Evolutionary conservation across 2,113 vertebrate genomes (phyloP), one percentile per base, ranked within the genome.

Genomic region (Isichthys henryi): DNA sequence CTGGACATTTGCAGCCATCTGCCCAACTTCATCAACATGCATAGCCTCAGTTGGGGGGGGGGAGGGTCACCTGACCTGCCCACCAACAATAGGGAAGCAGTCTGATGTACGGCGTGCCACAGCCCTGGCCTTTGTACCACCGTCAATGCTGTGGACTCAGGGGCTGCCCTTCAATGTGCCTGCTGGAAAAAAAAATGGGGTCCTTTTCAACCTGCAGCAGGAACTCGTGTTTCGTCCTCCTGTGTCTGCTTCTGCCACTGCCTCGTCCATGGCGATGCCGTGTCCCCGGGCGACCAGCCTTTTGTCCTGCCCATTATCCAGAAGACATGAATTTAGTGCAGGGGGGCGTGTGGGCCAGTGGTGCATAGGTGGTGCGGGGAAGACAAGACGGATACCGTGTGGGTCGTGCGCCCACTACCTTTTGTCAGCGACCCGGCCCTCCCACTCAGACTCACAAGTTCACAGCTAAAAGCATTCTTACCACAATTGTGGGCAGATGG

Each of bases 21-120:
- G 94, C 91, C 92, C 91, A 39, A 82, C 85, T 93, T 94, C 94
- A 94, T 95, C 94, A 93, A 88, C 93, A 95, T 94, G 94, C 94
- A 94, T 91, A 91, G 90, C 92, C 91, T 93, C 91, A 92, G 92
- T 92, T 92, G 91, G 88, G 91, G 90, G 92, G 89, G 88, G 45
- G 19, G 46, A 1, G 52, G 74, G 74, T 43, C 93, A 92, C 91
- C 91, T 93, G 94, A 94, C 92, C 94, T 92, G 93, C 80, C 83
- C 86, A 11, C 89, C 91, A 91, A 93, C 92, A 93, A 93, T 93
- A 80, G 92, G 46, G 82, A 83, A 88, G 90, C 91, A 93, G 90
- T 91, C 94, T 95, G 94, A 95, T 95, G 92, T 94, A 95, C 94
- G 91, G 92, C 91, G 84, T 92, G 89, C 89, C 89, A 90, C 92